Percentiles rank a stretch among this genome's conserved stretches.
Evolutionary conservation across 2,888 invertebrate species (phyloP).

Genomic region (Euplagia quadripunctaria): DNA sequence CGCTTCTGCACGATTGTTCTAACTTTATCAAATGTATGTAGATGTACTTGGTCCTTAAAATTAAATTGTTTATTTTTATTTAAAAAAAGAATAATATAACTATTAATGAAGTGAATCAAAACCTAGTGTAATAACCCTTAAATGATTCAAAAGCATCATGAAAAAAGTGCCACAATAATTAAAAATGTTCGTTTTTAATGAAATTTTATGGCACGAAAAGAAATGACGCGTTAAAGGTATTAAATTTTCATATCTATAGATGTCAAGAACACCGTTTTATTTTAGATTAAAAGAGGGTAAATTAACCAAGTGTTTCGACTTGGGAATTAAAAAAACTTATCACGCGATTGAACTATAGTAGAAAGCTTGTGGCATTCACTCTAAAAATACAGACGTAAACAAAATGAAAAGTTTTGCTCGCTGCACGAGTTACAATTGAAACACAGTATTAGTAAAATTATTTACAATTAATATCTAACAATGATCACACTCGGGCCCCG

Average conservation of each 20-base stretch:
- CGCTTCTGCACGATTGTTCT: neutral
- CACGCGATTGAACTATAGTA: neutral
- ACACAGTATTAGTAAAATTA: no score
- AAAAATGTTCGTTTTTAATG: neutral
- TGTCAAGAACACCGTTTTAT: constrained; percentile 23
- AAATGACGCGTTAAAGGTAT: constrained; percentile 19
- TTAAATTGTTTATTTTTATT: no score
- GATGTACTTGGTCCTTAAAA: no score
- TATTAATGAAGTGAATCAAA: no score
- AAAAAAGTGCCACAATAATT: neutral
- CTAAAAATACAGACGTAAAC: neutral
- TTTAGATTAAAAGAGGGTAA: constrained; percentile 23
- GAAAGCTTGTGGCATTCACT: neutral
- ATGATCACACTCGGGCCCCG: no score
- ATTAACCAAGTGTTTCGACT: constrained; percentile 29
- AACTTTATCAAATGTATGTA: no score
- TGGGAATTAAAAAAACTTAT: neutral
- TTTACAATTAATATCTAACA: no score
- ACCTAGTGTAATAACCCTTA: no score
- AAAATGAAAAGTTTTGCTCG: no score
- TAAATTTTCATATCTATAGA: constrained; percentile 31
- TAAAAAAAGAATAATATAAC: no score
- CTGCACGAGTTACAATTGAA: no score
- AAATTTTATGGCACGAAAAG: neutral
- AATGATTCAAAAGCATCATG: no score